Percentiles rank a stretch among this genome's conserved stretches.
phyloP scores from a whole-genome alignment of 1,140 invertebrate species.

The Tyrophagus putrescentiae region DNA sequence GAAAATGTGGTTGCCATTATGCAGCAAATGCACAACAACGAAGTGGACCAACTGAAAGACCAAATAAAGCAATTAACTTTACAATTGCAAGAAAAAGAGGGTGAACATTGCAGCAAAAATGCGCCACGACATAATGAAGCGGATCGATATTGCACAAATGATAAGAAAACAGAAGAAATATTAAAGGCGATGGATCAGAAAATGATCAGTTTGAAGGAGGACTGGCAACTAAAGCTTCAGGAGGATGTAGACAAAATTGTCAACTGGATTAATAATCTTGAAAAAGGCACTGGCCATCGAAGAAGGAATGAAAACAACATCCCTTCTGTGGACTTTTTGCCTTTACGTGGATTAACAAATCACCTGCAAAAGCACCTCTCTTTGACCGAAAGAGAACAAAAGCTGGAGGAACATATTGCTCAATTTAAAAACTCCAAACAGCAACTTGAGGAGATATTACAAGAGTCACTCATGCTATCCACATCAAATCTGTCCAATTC shows the following conservation, averaged over 20 bases:
- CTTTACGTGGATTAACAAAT: neutral
- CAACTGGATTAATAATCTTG: neutral
- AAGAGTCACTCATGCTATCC: neutral
- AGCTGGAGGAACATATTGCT: neutral
- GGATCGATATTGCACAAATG: no score
- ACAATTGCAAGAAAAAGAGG: neutral
- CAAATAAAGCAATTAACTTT: neutral
- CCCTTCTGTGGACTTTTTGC: neutral
- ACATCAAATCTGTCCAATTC: neutral
- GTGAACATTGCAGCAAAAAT: neutral
- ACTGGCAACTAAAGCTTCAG: slow-evolving; percentile 4
- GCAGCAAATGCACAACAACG: neutral
- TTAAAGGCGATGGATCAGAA: neutral
- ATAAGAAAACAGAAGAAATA: no score
- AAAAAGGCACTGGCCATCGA: neutral
- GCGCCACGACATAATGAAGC: no score
- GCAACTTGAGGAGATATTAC: neutral
- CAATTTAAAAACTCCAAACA: neutral
- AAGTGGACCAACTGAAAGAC: neutral
- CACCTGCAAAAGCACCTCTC: neutral
- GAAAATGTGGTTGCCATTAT: neutral
- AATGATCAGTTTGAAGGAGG: neutral
- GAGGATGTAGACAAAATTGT: slow-evolving; percentile 4
- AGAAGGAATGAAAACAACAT: neutral
- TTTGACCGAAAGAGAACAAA: neutral